Base-by-base conservation (phyloP, 2,888 invertebrate genomes). In the Eilema griseolum region DNA sequence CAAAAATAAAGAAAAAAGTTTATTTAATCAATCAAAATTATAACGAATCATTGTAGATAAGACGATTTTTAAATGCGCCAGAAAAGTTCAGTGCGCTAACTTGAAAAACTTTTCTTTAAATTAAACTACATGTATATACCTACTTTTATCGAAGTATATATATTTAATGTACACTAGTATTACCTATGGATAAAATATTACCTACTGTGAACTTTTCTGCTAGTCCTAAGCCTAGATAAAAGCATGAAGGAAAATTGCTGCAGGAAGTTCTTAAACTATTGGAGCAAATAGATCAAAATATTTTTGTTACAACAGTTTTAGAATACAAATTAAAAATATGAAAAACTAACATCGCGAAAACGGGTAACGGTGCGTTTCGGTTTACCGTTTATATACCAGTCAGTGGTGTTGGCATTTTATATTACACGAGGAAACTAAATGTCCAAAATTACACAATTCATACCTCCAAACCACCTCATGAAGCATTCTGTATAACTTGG, bases 181-280 rank as follows among this genome's bases (percentile, higher is more conserved):
- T 46, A 46, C 11, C 46, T 46, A 46, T 46, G 46, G 46, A 46
- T 16, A 46, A 46, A 46, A 46, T 46, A 46, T 46, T 46, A 46
- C 46, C 46, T 46, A 46, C 46, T 46, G 46, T 46, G 46, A 52
- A 46, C 23, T 46, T 52, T 64, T 46, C 46, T 52, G 64, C 46
- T 52, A 64, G 64, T 64, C 64, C 64, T 46, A 64, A 64, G 64
- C 64, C 64, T 64, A 52, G 41, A 64, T 52, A 64, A 64, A 64
- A 46, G 64, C 64, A 64, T 64, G 65, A 56, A 56, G 65, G 65
- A 52, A 65, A 65, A 56, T 65, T 24, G 41, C 46, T 52, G 31
- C 56, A 31, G 23, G 46, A 52, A 65, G 28, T 46, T 46, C 57
- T 57, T 24, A 57, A 57, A 57, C 57, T 24, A 57, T 57, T 57